Evolutionary conservation across 1,140 invertebrate species (phyloP).

Genomic region (Drosophila gunungcola): DNA sequence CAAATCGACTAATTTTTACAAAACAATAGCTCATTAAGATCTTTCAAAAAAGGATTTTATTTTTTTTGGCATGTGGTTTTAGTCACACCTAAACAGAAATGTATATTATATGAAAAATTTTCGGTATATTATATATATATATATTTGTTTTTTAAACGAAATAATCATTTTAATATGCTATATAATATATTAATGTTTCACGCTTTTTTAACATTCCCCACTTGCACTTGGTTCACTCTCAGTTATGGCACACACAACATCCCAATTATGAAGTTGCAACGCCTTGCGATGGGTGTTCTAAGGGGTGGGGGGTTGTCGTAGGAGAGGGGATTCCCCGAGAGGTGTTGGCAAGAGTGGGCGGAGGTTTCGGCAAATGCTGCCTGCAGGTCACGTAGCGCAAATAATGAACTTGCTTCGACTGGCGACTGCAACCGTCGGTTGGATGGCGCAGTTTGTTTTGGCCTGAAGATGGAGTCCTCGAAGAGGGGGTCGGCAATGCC

Average conservation of each 20-base stretch:
- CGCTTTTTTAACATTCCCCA: not conserved
- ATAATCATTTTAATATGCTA: no score
- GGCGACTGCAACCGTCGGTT: constrained; percentile 30
- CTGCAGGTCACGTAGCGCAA: constrained; percentile 73
- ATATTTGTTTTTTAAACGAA: no score
- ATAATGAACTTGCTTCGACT: constrained; percentile 65
- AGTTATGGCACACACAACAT: constrained; percentile 18
- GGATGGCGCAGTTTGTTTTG: constrained; percentile 47
- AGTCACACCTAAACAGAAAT: no score
- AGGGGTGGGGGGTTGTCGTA: not conserved
- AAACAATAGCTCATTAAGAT: no score
- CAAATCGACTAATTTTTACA: no score
- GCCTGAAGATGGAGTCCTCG: constrained; percentile 14
- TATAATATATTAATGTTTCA: no score
- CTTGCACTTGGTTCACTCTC: not conserved
- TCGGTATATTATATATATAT: no score
- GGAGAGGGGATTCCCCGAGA: no score
- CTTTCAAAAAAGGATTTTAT: no score
- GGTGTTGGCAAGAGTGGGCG: not conserved
- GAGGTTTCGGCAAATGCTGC: constrained; percentile 44
- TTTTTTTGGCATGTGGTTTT: no score
- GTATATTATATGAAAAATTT: no score
- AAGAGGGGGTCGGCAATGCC: not conserved
- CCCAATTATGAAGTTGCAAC: constrained; percentile 58
- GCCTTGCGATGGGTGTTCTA: constrained; percentile 6